phyloP scores from a whole-genome alignment of 2,797 vertebrate genomes.

The Neopelma chrysocephalum region DNA sequence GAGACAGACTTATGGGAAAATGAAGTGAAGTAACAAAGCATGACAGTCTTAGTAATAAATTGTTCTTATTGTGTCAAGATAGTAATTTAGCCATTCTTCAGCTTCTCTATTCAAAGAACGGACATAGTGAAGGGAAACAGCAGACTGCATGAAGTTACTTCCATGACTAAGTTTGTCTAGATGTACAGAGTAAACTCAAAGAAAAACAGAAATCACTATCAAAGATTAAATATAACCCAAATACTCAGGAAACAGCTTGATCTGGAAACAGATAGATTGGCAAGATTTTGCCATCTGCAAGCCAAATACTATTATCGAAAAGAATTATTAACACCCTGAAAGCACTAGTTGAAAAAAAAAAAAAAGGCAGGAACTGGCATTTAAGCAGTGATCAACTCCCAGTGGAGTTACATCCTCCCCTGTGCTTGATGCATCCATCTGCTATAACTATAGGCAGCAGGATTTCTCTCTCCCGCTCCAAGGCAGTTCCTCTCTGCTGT shows the following conservation, averaged over 20 bases:
- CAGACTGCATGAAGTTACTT: background rate
- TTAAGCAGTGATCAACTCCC: background rate
- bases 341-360: background rate
- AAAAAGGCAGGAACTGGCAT: background rate
- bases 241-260: background rate
- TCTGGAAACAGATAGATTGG: background rate
- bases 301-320: background rate
- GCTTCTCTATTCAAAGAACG: background rate
- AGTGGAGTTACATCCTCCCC: background rate
- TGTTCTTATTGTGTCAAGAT: background rate
- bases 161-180: background rate
- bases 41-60: background rate
- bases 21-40: background rate
- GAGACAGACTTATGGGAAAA: background rate
- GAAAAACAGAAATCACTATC: background rate
- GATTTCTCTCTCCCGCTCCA: background rate
- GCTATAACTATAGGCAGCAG: background rate
- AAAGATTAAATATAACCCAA: background rate
- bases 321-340: background rate
- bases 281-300: background rate
- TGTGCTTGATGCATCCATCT: background rate
- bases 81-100: background rate
- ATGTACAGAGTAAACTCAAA: background rate
- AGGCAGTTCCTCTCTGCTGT: rapidly evolving
- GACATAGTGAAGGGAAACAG: background rate